phyloP scores from a whole-genome alignment of 2,888 invertebrate genomes.

The Nemurella pictetii region DNA sequence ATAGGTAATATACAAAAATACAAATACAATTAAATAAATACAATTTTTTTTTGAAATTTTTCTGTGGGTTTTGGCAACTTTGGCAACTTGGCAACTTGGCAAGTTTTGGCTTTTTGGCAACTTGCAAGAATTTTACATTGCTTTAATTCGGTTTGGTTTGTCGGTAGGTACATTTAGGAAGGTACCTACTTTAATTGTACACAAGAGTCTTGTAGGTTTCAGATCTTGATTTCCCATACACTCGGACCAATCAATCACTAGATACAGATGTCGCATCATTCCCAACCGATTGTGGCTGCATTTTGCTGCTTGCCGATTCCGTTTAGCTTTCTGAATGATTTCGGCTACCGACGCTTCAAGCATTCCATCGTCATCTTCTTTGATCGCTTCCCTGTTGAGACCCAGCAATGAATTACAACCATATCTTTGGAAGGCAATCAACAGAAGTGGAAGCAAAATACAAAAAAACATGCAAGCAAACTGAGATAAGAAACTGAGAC shows the following conservation, averaged over 20 bases:
- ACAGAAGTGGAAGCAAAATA: no score
- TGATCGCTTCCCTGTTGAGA: slow-evolving; percentile 82
- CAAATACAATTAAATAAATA: not conserved
- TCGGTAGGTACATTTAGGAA: not conserved
- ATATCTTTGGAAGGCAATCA: slow-evolving; percentile 3
- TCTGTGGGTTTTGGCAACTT: no score
- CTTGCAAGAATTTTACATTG: no score
- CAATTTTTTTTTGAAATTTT: no score
- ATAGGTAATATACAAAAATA: no score
- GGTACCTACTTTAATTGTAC: slow-evolving; percentile 75
- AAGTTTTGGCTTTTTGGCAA: no score
- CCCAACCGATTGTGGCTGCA: slow-evolving; percentile 84
- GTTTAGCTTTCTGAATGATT: slow-evolving; percentile 85
- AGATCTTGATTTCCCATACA: slow-evolving; percentile 94
- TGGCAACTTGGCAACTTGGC: no score
- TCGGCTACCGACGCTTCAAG: slow-evolving; percentile 89
- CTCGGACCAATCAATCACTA: slow-evolving; percentile 91
- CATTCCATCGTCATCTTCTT: slow-evolving; percentile 93
- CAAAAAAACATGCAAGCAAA: not conserved
- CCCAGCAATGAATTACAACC: no score
- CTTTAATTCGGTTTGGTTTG: no score
- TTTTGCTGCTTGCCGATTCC: slow-evolving; percentile 72
- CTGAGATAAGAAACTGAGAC: not conserved
- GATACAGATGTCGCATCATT: slow-evolving; percentile 96
- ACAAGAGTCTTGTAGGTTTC: slow-evolving; percentile 87